phyloP scores from a whole-genome alignment of 2,888 invertebrate species.

The Drosophila aldrichi region DNA sequence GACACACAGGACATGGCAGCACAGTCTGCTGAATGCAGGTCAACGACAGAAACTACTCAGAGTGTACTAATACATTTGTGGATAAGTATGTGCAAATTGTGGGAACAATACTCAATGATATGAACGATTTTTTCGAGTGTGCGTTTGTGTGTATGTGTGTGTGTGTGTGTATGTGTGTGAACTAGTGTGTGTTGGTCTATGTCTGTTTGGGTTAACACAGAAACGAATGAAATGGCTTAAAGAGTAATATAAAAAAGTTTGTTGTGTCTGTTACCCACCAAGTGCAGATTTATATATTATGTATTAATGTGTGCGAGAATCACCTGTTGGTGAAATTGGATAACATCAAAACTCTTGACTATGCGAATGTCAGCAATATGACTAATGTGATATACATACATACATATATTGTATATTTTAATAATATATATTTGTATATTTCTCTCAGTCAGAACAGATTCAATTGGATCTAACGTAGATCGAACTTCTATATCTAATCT shows the following conservation, averaged over 20 bases:
- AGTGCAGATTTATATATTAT: conserved; percentile 26
- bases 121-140: conserved; percentile 33
- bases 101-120: conserved; percentile 44
- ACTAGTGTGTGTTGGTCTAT: conserved; percentile 6
- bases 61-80: conserved; percentile 34
- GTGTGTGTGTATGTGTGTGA: conserved; percentile 9
- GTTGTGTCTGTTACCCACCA: conserved; percentile 55
- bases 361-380: neutral
- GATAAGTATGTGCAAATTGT: conserved; percentile 35
- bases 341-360: neutral
- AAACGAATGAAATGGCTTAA: conserved; percentile 62
- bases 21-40: conserved; percentile 82
- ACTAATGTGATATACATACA: neutral
- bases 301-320: conserved; percentile 22
- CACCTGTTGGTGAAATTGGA: conserved; percentile 12
- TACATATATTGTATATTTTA: neutral
- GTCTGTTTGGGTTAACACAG: conserved; percentile 66
- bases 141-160: conserved; percentile 12
- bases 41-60: conserved; percentile 80
- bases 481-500: neutral
- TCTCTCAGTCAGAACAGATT: neutral
- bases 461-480: no score
- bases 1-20: conserved; percentile 26
- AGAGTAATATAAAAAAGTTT: conserved; percentile 54
- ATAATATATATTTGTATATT: no score